Evolutionary conservation across 37 sponge, comb jelly and placozoan species (phyloP), one percentile per base, ranked within the genome.

Genomic region (Hormiphora californensis): DNA sequence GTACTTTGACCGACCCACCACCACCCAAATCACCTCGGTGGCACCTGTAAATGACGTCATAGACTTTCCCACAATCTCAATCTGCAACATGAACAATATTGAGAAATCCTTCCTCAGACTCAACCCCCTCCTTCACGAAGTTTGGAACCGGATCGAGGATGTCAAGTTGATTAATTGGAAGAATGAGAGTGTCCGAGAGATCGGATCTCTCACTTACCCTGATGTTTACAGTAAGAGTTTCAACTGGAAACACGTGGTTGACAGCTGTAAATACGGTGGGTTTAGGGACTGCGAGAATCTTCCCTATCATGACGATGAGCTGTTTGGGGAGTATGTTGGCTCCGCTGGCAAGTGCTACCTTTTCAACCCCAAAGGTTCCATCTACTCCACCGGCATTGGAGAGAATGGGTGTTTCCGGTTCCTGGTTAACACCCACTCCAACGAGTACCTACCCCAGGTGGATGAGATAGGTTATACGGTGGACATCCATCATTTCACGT

Each of bases 81-180:
- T 57, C 9, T 57, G 61, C n/a, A 57, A 57, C 61, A 57, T 57
- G 61, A 57, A 57, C 61, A 57, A 15, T 5, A 57, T 57, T 28
- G 61, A 57, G 61, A 57, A 57, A 4, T 57, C 61, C 5, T 57
- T 57, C 22, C 9, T 57, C 4, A 30, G 27, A 4, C n/a, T 57
- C 61, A 57, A 57, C 27, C 61, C 61, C 30, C 4, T 30, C 7
- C 27, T 57, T 4, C n/a, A 57, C 5, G 3, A 57, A 57, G 61
- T 57, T 15, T 57, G 61, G 61, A 30, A 57, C n/a, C n/a, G 61
- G 27, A 25, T 57, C n/a, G 61, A 57, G 22, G 61, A 25, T 5
- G 5, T 30, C 7, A 57, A 57, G 61, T 5, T 21, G 4, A 30
- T 57, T 5, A 57, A 57, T 15, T 57, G 61, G 61, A 57, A 57